phyloP scores from a whole-genome alignment of 2,113 vertebrate genomes.

The Pangasianodon gigas region DNA sequence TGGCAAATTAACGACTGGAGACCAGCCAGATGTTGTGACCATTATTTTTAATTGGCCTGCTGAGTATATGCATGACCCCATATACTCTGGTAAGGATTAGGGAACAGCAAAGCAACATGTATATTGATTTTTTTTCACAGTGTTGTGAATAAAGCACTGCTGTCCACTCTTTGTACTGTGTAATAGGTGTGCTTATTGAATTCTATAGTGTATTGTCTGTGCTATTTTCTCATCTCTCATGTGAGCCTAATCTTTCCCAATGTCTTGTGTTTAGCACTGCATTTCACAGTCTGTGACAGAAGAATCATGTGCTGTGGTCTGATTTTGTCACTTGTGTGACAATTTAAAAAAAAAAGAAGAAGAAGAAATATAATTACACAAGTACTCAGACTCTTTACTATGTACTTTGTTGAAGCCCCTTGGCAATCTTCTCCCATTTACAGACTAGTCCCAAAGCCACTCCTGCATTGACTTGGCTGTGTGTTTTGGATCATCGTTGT shows the following conservation, averaged over 20 bases:
- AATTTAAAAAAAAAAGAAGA: too few species aligned
- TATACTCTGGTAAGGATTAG: slow-evolving; percentile 28
- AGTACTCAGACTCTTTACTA: too few species aligned
- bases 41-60: slow-evolving; percentile 53
- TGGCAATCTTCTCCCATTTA: too few species aligned
- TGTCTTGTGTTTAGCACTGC: slow-evolving; percentile 15
- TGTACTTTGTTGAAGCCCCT: too few species aligned
- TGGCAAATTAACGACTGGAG: slow-evolving; percentile 59
- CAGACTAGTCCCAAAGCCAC: too few species aligned
- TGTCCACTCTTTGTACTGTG: neutral
- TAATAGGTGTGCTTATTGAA: neutral
- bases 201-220: neutral
- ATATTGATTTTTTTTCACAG: neutral
- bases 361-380: too few species aligned
- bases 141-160: slow-evolving; percentile 6
- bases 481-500: neutral
- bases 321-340: neutral
- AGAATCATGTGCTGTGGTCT: neutral
- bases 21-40: slow-evolving; percentile 67
- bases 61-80: slow-evolving; percentile 37
- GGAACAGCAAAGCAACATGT: neutral
- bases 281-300: neutral
- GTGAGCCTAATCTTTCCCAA: neutral
- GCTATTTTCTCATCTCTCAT: neutral
- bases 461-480: neutral